These are phyloP conservation scores for Papilio protenor DNA, from an alignment of 2,888 invertebrate genomes.

Conservation along the genomic window DNA sequence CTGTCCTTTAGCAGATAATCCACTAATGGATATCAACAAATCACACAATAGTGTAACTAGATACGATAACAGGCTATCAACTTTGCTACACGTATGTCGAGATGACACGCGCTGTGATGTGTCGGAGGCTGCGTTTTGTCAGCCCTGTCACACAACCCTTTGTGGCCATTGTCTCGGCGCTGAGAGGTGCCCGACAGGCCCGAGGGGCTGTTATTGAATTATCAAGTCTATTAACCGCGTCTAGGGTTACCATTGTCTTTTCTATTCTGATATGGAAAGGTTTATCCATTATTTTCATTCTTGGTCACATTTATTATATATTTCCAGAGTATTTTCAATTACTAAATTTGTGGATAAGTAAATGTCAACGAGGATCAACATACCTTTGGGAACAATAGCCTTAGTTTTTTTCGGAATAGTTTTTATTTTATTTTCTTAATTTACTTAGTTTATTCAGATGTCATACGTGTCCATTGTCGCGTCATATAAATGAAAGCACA, in stretches of 20 bases:
- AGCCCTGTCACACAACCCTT: conserved; percentile 41
- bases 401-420: not conserved
- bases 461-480: conserved; percentile 8
- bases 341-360: not conserved
- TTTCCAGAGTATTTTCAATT: not conserved
- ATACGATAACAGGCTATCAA: conserved; percentile 30
- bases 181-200: conserved; percentile 32
- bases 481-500: conserved; percentile 24
- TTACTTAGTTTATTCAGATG: conserved; percentile 12
- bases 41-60: conserved; percentile 22
- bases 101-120: conserved; percentile 38
- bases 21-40: conserved; percentile 25
- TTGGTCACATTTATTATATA: too few species aligned
- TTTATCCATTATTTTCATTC: conserved; percentile 5
- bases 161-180: conserved; percentile 40
- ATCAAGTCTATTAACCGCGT: conserved; percentile 38
- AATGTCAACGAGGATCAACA: not conserved
- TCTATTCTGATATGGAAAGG: conserved; percentile 6
- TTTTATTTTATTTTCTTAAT: not conserved
- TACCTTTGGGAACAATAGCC: not conserved
- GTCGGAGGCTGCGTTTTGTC: conserved; percentile 42
- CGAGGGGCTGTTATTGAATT: conserved; percentile 42
- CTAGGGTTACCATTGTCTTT: conserved; percentile 31
- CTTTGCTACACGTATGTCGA: conserved; percentile 25
- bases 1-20: conserved; percentile 18